phyloP scores from a whole-genome alignment of 2,113 vertebrate species.

The Phyllopteryx taeniolatus region DNA sequence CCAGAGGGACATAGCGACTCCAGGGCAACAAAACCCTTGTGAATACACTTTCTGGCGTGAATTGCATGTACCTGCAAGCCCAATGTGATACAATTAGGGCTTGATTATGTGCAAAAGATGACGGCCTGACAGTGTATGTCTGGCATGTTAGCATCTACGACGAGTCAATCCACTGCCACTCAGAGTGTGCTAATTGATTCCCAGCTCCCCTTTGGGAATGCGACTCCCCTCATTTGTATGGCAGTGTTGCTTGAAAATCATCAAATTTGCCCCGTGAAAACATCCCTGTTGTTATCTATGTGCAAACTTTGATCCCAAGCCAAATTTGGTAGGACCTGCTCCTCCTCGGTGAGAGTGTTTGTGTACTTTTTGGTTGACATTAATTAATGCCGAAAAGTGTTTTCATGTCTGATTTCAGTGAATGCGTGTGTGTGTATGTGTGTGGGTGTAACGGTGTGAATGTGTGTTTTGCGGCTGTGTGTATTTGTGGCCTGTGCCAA shows the following conservation, averaged over 20 bases:
- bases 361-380: constrained; percentile 15
- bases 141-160: constrained; percentile 89
- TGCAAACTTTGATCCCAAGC: constrained; percentile 82
- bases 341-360: neutral
- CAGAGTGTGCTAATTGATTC: constrained; percentile 96
- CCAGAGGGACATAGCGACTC: constrained; percentile 41
- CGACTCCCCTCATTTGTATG: constrained; percentile 78
- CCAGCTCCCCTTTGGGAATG: constrained; percentile 83
- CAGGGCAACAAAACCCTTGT: constrained; percentile 46
- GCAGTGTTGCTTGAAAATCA: constrained; percentile 66
- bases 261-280: constrained; percentile 74
- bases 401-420: constrained; percentile 17
- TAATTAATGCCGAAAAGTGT: constrained; percentile 30
- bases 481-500: constrained; percentile 77
- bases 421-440: constrained; percentile 10
- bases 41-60: constrained; percentile 48
- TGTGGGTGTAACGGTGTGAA: constrained; percentile 14
- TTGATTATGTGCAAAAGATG: constrained; percentile 66
- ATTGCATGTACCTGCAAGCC: constrained; percentile 51
- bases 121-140: constrained; percentile 66
- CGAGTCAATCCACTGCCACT: constrained; percentile 85
- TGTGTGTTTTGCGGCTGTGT: constrained; percentile 23
- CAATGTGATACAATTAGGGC: constrained; percentile 63
- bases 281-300: constrained; percentile 83
- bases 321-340: constrained; percentile 1